Base-by-base conservation (phyloP, 2,113 vertebrate species). In the Lucifuga dentata region DNA sequence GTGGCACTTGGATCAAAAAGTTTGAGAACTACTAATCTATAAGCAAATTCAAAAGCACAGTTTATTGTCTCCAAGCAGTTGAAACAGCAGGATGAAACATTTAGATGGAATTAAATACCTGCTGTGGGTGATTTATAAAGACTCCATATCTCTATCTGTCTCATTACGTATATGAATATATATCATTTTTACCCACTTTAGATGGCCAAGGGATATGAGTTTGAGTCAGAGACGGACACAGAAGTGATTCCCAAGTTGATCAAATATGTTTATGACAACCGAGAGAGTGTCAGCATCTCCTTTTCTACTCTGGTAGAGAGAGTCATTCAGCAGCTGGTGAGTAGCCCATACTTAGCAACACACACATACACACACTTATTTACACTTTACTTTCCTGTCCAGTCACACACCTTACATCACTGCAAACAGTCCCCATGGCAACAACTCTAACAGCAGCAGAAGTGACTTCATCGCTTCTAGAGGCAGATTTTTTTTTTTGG, bases 141-240 rank as follows among this genome's bases (percentile, higher is more conserved):
- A 29, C 26, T 29, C 7, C 3, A 29, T 29, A 7, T 29, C 12
- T 23, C 32, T n/a, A 19, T 19, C 15, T 46, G 13, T 48, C 62
- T 46, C 15, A n/a, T n/a, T 19, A 6, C 57, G 23, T 12, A 21
- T 23, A n/a, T 24, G 36, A 44, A 64, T 52, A 10, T 21, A 21
- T 65, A 12, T n/a, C 44, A 2, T 21, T 57, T 32, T 32, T 61
- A 8, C 39, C 20, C 44, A 68, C 61, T 70, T 38, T 85, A 99
- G 97, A 94, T 94, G 84, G 93, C 87, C 89, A 97, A 98, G 91
- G 95, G 95, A 68, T 99, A 98, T 0, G 95, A 95, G 63, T 99
- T 99, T 71, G 97, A 99, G 88, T 99, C 97, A 12, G 96, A 99
- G 82, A 99, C 97, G 0, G 97, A 99, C 81, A 99, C 97, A 3